Percentiles rank a stretch among this genome's conserved stretches.
Evolutionary conservation across 2,113 vertebrate species (phyloP).

Genomic region (Mus pahari): DNA sequence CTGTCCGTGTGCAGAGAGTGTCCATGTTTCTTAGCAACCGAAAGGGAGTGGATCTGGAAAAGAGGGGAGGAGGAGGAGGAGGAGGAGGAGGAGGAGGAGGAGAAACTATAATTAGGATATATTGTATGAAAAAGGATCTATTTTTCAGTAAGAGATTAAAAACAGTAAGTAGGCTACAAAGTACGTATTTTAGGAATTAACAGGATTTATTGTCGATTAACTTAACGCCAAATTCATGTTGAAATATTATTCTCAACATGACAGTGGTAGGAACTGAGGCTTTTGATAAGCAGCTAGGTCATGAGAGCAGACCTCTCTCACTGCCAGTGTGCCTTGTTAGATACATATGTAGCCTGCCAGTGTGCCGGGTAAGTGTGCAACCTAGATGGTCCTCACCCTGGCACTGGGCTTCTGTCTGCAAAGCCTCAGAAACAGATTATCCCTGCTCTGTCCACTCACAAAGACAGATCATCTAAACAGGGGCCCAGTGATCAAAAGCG

Average conservation of each 20-base stretch:
- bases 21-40: too few relatives aligned
- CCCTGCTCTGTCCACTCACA: neutral
- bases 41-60: neutral
- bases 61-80: neutral
- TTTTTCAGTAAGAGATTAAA: neutral
- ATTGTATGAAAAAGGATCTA: neutral
- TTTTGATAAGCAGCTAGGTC: neutral
- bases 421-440: neutral
- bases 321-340: neutral
- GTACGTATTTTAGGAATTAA: neutral
- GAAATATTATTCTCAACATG: neutral
- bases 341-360: rapidly evolving
- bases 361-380: neutral
- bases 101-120: neutral
- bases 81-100: neutral
- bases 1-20: too few relatives aligned
- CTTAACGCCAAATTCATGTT: neutral
- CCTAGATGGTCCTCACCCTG: neutral
- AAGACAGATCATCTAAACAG: neutral
- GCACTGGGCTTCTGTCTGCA: neutral
- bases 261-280: neutral
- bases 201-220: neutral
- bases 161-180: neutral
- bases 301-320: neutral
- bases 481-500: neutral